These are phyloP conservation scores for Meloidogyne hapla DNA, from an alignment of 1,140 invertebrate species.

Conservation along the genomic window DNA sequence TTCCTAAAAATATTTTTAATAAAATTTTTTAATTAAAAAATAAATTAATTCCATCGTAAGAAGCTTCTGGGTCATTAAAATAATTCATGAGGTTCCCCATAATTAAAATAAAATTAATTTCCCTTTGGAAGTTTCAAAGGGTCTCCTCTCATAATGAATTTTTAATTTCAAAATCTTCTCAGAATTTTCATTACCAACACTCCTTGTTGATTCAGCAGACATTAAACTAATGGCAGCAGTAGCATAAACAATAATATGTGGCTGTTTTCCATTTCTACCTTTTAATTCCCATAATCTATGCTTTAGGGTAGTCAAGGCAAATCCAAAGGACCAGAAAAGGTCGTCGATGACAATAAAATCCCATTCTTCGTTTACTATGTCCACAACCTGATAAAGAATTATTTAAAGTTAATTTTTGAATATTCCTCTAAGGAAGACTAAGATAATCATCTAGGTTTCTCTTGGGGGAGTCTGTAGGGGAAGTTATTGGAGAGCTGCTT, in stretches of 20 bases:
- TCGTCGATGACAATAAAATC: slow-evolving; percentile 31
- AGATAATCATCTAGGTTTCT: too few relatives aligned
- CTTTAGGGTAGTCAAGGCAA: slow-evolving; percentile 5
- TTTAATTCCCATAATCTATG: slow-evolving; percentile 11
- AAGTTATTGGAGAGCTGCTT: too few relatives aligned
- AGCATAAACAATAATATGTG: slow-evolving; percentile 25
- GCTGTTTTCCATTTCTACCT: neutral
- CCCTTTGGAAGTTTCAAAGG: too few relatives aligned
- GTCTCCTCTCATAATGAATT: too few relatives aligned
- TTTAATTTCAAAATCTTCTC: too few relatives aligned
- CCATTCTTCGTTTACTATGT: slow-evolving; percentile 20
- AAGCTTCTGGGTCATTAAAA: too few relatives aligned
- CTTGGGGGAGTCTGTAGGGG: too few relatives aligned
- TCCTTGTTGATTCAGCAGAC: slow-evolving; percentile 16
- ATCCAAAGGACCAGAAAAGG: slow-evolving; percentile 28
- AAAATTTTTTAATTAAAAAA: neutral
- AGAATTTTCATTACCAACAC: neutral
- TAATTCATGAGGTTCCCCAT: too few relatives aligned
- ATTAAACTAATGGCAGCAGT: slow-evolving; percentile 10
- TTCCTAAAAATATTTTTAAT: slow-evolving; percentile 18
- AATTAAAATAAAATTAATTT: too few relatives aligned
- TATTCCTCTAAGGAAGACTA: too few relatives aligned
- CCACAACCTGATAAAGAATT: neutral
- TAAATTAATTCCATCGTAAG: too few relatives aligned
- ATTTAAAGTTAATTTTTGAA: too few relatives aligned